These are phyloP conservation scores for Melikaiella ostensackeni DNA, from an alignment of 2,888 invertebrate genomes.

Conservation along the genomic window DNA sequence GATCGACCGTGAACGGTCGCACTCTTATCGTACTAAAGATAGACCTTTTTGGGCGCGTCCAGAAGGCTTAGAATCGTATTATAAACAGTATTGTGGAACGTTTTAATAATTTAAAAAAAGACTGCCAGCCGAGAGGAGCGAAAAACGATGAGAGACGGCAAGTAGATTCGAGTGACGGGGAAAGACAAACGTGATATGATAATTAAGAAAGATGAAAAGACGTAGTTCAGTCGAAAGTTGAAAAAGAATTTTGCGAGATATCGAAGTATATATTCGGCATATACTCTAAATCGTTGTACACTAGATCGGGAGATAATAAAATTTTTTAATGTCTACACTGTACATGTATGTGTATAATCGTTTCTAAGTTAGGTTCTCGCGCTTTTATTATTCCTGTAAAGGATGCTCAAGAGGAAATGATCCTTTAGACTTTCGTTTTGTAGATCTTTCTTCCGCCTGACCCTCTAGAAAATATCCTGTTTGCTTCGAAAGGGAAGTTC, in stretches of 20 bases:
- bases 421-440: constrained; percentile 38
- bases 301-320: constrained; percentile 44
- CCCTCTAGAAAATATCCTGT: constrained; percentile 1
- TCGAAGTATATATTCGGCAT: constrained; percentile 60
- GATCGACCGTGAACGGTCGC: constrained; percentile 46
- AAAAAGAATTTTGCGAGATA: constrained; percentile 36
- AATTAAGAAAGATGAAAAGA: constrained; percentile 44
- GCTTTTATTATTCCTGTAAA: constrained; percentile 60
- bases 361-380: constrained; percentile 55
- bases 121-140: constrained; percentile 66
- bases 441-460: constrained; percentile 34
- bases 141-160: constrained; percentile 43
- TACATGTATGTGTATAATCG: constrained; percentile 61
- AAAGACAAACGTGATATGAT: constrained; percentile 40
- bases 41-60: constrained; percentile 57
- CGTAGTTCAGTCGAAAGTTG: constrained; percentile 34
- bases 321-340: constrained; percentile 59
- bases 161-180: constrained; percentile 32
- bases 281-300: constrained; percentile 59
- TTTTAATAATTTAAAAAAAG: constrained; percentile 66
- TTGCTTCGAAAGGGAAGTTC: neutral
- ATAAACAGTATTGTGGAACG: constrained; percentile 75
- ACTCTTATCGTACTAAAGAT: constrained; percentile 52
- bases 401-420: constrained; percentile 52
- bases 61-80: constrained; percentile 70